These are phyloP conservation scores for Harpagoxenus sublaevis DNA, from an alignment of 2,888 invertebrate species.

Conservation along the genomic window DNA sequence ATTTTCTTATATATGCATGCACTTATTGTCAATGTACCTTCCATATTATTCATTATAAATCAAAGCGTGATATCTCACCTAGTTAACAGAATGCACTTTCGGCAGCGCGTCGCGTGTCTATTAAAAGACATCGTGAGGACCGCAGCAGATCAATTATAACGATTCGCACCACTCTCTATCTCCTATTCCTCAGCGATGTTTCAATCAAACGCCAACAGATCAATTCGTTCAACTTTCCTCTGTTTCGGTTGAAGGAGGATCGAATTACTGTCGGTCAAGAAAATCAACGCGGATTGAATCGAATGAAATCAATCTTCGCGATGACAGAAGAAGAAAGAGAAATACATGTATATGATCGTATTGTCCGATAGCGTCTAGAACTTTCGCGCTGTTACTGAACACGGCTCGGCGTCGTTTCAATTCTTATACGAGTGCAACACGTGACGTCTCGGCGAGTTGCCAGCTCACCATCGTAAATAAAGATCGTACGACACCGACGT, in stretches of 20 bases:
- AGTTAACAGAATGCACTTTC: conserved; percentile 81
- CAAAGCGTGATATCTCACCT: conserved; percentile 72
- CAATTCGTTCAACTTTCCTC: neutral
- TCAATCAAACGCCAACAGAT: neutral
- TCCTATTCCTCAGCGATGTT: neutral
- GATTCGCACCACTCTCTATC: neutral
- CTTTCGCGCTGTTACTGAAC: conserved; percentile 72
- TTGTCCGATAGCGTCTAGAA: conserved; percentile 22
- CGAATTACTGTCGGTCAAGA: neutral
- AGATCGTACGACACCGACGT: conserved; percentile 73
- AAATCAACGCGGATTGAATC: neutral
- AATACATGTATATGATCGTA: neutral
- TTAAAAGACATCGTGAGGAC: conserved; percentile 82
- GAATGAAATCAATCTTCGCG: neutral
- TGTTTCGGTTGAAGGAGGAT: neutral
- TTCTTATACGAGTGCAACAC: conserved; percentile 71
- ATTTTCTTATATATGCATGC: neutral
- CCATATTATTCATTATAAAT: neutral
- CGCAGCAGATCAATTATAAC: neutral
- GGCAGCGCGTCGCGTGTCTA: conserved; percentile 82
- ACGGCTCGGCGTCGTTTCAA: conserved; percentile 37
- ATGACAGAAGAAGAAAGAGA: neutral
- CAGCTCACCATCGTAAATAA: conserved; percentile 70
- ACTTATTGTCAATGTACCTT: neutral
- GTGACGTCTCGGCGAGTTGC: conserved; percentile 36